Base-by-base conservation (phyloP, 2,888 invertebrate species). In the Uloborus plumipes region DNA sequence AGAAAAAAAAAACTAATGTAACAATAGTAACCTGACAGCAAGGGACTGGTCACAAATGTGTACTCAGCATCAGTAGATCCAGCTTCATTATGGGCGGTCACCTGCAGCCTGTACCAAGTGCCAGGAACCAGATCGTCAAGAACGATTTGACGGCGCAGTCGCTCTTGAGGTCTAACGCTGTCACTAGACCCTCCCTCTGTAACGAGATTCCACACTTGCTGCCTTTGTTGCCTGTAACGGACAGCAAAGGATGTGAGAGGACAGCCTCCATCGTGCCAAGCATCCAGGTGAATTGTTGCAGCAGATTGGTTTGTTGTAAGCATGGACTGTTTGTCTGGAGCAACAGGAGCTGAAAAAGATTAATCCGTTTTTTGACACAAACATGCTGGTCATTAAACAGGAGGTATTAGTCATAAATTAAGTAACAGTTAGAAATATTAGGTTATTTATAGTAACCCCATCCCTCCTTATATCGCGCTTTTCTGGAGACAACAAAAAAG, bases 251-350 rank as follows among this genome's bases (percentile, higher is more conserved):
- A 87, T n/a, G 85, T 86, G 80, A 89, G 87, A 11, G 88, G 88
- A 85, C 89, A 89, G 13, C 88, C 88, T 16, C 88, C 87, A n/a
- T 87, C 87, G 76, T 94, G 93, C 98, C 98, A 98, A 84, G 96
- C 94, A 88, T 93, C 94, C 86, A 98, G 92, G 88, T 96, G 96
- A 85, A 98, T 91, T 1, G 95, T 95, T 69, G 97, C 95, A 86
- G 95, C 96, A 85, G 95, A 96, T 18, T 95, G 94, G 39, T 96
- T 96, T 0, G 67, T 47, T 6, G 69, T 67, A 88, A 98, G 94
- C 89, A 98, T 95, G 89, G 95, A 93, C 2, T 94, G 93, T 77
- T 96, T 96, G 89, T 95, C 94, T 0, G 98, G 97, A 78, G 95
- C 93, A 59, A 96, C 94, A 2, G 98, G 98, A 90, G 96, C 97